Conservation (phyloP, 2,113 vertebrate species). For the Pachyramphus minor region DNA sequence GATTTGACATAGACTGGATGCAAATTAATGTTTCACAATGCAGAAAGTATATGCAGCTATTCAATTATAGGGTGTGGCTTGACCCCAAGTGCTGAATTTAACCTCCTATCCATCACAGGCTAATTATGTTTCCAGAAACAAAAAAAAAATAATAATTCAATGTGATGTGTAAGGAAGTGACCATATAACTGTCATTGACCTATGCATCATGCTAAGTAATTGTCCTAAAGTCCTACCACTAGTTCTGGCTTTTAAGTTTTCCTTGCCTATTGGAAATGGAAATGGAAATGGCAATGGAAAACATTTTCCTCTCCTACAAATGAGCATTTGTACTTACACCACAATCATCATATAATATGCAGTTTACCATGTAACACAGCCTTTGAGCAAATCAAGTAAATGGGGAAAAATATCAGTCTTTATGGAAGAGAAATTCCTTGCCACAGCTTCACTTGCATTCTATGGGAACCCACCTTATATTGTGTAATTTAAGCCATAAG, state of each 20-base stretch:
- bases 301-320: background rate
- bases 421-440: background rate
- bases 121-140: constrained; percentile 29
- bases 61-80: background rate
- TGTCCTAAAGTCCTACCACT: background rate
- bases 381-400: background rate
- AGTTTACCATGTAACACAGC: background rate
- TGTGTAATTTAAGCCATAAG: background rate
- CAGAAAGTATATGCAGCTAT: background rate
- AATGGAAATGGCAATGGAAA: background rate
- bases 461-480: background rate
- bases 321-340: background rate
- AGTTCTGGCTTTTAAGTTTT: background rate
- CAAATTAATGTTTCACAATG: background rate
- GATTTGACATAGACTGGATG: background rate
- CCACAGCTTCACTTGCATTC: background rate
- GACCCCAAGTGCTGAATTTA: constrained; percentile 24
- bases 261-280: no score
- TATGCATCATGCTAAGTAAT: background rate
- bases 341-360: background rate
- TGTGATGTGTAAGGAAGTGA: constrained; percentile 14
- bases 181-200: constrained; percentile 33
- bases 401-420: background rate
- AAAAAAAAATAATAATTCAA: constrained; percentile 38
- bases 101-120: constrained; percentile 25